A percentile compares a stretch with the other conserved stretches of the same genome.
Conservation (phyloP, 2,888 invertebrate species). For the Eulithis prunata region DNA sequence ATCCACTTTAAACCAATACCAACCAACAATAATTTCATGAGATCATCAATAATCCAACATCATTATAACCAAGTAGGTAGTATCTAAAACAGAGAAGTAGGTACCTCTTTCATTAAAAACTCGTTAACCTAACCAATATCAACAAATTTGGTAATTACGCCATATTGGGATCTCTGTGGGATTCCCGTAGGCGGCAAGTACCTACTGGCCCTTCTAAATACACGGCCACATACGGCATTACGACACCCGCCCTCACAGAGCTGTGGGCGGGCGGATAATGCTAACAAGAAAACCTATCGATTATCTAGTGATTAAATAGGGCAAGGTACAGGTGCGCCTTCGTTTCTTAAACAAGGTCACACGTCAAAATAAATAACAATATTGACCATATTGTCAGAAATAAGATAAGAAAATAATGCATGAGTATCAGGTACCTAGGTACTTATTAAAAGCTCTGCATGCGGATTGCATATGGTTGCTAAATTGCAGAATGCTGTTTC, state of each 20-base stretch:
- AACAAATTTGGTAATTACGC: slow-evolving; percentile 36
- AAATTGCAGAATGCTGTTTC: too few species aligned
- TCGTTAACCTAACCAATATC: slow-evolving; percentile 25
- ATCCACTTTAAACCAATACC: too few species aligned
- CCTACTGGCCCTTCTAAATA: slow-evolving; percentile 44
- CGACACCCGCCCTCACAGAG: slow-evolving; percentile 40
- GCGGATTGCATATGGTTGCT: too few species aligned
- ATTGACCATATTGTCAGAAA: too few species aligned
- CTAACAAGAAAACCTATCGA: slow-evolving; percentile 14
- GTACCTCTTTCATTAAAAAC: slow-evolving; percentile 8
- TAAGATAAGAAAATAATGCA: too few species aligned
- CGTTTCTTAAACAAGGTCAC: background rate
- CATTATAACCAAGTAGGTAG: background rate
- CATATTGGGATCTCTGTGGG: slow-evolving; percentile 33
- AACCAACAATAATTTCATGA: too few species aligned
- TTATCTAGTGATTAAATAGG: slow-evolving; percentile 4
- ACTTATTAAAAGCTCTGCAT: too few species aligned
- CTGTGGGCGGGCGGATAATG: slow-evolving; percentile 29
- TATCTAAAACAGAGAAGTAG: background rate
- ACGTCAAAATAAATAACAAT: too few species aligned
- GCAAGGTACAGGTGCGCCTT: slow-evolving; percentile 1
- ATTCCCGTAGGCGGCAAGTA: slow-evolving; percentile 43
- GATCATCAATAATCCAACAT: too few species aligned
- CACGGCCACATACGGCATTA: slow-evolving; percentile 56
- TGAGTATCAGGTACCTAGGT: too few species aligned